phyloP scores from a whole-genome alignment of 2,113 vertebrate species.

The Lontra canadensis region DNA sequence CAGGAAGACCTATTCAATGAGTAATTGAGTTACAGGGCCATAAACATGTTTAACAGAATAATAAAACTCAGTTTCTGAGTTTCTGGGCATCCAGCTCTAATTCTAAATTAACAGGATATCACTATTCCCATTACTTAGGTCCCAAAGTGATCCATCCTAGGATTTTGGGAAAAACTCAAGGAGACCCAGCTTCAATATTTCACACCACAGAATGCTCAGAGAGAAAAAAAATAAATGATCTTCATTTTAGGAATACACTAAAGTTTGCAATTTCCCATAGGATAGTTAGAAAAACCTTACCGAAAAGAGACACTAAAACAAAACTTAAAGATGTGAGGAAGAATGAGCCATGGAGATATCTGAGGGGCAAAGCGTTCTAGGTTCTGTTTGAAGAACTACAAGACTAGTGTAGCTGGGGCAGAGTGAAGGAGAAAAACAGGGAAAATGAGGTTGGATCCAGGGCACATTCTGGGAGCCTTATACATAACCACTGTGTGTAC shows the following conservation, averaged over 20 bases:
- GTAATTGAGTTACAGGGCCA: neutral
- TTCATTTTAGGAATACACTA: neutral
- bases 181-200: neutral
- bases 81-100: neutral
- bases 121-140: neutral
- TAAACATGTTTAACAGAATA: neutral
- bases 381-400: neutral
- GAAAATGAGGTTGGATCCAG: neutral
- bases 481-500: neutral
- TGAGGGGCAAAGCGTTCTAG: neutral
- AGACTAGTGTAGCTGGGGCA: neutral
- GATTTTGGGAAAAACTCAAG: neutral
- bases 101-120: neutral
- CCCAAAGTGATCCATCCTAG: neutral
- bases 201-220: neutral
- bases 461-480: neutral
- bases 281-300: neutral
- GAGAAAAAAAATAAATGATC: too few species aligned
- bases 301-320: neutral
- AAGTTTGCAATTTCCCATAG: neutral
- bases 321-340: neutral
- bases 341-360: neutral
- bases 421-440: neutral
- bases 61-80: neutral
- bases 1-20: neutral